phyloP scores from a whole-genome alignment of 2,797 vertebrate species.

The Trachurus trachurus region DNA sequence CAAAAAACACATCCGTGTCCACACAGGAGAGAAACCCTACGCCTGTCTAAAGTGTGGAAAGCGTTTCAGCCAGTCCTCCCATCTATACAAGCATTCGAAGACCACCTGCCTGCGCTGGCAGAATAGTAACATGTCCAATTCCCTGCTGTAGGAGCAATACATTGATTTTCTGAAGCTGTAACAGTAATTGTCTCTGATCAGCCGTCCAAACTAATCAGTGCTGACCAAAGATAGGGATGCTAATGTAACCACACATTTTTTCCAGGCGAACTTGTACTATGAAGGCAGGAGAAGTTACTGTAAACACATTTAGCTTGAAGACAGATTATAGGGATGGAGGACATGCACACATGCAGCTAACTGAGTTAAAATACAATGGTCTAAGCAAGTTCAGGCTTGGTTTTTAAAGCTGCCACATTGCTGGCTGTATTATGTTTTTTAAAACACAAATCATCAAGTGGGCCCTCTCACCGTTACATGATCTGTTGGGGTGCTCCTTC shows the following conservation, averaged over 20 bases:
- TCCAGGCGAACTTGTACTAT: neutral
- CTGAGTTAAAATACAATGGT: neutral
- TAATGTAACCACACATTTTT: slow-evolving; percentile 21
- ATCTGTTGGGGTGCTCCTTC: neutral
- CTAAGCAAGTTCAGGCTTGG: neutral
- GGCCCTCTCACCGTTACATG: neutral
- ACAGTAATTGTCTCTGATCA: slow-evolving; percentile 2
- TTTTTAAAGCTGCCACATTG: slow-evolving; percentile 13
- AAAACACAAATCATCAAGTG: neutral
- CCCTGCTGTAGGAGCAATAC: slow-evolving; percentile 85
- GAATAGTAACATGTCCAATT: slow-evolving; percentile 93
- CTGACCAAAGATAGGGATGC: slow-evolving; percentile 62
- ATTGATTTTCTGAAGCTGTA: slow-evolving; percentile 13
- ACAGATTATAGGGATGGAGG: slow-evolving; percentile 13
- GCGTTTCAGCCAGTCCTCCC: slow-evolving; percentile 97
- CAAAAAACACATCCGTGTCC: slow-evolving; percentile 99
- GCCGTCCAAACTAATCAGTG: slow-evolving; percentile 16
- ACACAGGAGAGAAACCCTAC: slow-evolving; percentile 97
- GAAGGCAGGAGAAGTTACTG: neutral
- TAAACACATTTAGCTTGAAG: slow-evolving; percentile 1
- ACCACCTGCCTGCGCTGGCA: slow-evolving; percentile 98
- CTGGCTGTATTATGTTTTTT: neutral
- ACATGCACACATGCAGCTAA: neutral
- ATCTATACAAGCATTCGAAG: slow-evolving; percentile 98
- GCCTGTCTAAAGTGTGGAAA: slow-evolving; percentile 99